Percentiles rank a stretch among this genome's conserved stretches.
Evolutionary conservation across 2,113 vertebrate species (phyloP).

Genomic region (Willisornis vidua): DNA sequence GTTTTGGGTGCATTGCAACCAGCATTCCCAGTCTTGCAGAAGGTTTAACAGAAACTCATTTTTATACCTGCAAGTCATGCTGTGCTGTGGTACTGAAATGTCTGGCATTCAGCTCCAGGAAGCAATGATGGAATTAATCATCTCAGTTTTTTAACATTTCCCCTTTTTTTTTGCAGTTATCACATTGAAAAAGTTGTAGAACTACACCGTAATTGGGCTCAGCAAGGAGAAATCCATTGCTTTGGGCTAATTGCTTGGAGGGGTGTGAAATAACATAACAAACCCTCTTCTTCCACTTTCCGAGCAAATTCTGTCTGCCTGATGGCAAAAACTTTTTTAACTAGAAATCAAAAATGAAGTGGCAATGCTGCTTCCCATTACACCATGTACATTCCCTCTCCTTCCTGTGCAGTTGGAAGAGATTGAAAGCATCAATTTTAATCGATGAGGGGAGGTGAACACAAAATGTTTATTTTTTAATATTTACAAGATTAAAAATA

Average conservation of each 20-base stretch:
- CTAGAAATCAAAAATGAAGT: neutral
- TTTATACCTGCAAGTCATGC: neutral
- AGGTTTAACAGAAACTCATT: neutral
- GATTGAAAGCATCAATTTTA: constrained; percentile 6
- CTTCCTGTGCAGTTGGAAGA: neutral
- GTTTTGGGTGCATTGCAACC: neutral
- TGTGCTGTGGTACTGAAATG: neutral
- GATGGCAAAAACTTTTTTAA: neutral
- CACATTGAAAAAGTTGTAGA: neutral
- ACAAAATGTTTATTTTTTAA: neutral
- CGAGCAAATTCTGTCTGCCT: neutral
- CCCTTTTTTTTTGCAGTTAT: neutral
- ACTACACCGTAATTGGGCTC: neutral
- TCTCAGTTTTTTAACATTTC: neutral
- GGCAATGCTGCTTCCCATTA: neutral
- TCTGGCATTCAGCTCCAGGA: neutral
- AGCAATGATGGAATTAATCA: neutral
- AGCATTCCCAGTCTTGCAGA: neutral
- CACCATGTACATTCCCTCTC: neutral
- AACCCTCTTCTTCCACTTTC: neutral
- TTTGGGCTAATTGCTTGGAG: neutral
- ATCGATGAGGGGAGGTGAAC: neutral
- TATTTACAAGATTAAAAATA: constrained; percentile 5
- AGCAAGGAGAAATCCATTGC: neutral
- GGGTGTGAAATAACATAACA: neutral